Evolutionary conservation across 2,113 vertebrate species (phyloP).

Genomic region (Scalopus aquaticus): DNA sequence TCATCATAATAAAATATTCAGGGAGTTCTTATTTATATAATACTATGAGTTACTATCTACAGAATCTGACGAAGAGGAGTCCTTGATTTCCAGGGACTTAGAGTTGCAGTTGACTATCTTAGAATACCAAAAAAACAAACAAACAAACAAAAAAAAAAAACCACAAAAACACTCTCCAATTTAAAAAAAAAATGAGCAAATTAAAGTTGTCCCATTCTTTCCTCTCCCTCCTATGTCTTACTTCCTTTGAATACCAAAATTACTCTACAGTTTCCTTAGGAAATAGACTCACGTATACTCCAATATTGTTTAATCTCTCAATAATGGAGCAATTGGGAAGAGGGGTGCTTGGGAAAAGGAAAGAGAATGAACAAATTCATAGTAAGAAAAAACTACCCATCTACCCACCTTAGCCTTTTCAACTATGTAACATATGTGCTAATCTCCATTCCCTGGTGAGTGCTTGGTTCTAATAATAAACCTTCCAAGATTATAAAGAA

Average conservation of each 20-base stretch:
- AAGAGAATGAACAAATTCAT: conserved; percentile 23
- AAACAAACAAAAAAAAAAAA: background rate
- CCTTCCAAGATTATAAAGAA: background rate
- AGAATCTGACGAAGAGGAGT: background rate
- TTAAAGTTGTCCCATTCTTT: background rate
- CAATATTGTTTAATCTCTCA: background rate
- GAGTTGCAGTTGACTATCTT: background rate
- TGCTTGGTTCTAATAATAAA: conserved; percentile 20
- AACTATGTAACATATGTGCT: background rate
- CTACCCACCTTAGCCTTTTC: background rate
- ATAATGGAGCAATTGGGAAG: background rate
- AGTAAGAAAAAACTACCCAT: background rate
- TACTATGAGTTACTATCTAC: background rate
- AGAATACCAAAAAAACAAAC: background rate
- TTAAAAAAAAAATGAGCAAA: background rate
- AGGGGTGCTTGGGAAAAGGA: background rate
- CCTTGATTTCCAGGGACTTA: background rate
- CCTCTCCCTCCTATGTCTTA: background rate
- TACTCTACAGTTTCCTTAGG: conserved; percentile 3
- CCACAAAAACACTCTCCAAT: background rate
- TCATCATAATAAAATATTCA: conserved; percentile 16
- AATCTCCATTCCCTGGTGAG: background rate
- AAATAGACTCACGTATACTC: background rate
- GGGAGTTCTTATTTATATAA: background rate
- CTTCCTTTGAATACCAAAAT: background rate